Percentiles rank a stretch among this genome's conserved stretches.
Evolutionary conservation across 92 coral and sea anemone species (phyloP).

Genomic region (Ricordea florida): DNA sequence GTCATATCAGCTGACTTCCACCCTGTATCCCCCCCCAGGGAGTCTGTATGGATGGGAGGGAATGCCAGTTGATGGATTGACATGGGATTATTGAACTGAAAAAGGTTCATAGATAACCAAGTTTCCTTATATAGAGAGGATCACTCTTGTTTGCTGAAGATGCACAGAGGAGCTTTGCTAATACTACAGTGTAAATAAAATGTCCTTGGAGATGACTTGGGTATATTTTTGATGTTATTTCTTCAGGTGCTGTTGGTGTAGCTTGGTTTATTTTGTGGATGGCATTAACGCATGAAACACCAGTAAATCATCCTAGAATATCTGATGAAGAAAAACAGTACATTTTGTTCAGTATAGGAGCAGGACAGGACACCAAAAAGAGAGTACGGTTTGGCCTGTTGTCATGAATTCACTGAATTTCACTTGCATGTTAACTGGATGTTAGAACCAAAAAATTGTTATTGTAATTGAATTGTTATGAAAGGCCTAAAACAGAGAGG

Average conservation of each 20-base stretch:
- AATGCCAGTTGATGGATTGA: too few relatives aligned
- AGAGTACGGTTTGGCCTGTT: constrained; percentile 42
- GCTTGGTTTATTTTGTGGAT: constrained; percentile 89
- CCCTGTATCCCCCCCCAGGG: too few relatives aligned
- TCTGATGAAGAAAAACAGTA: constrained; percentile 74
- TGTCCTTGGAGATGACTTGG: too few relatives aligned
- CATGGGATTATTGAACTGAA: too few relatives aligned
- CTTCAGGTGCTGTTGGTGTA: constrained; percentile 73
- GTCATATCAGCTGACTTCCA: too few relatives aligned
- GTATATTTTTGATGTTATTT: neutral
- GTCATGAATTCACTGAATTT: neutral
- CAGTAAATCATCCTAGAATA: constrained; percentile 88
- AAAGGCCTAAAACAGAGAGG: too few relatives aligned
- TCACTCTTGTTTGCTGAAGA: too few relatives aligned
- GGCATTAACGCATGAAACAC: constrained; percentile 62
- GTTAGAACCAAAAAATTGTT: too few relatives aligned
- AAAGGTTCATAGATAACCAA: too few relatives aligned
- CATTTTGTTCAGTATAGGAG: constrained; percentile 64
- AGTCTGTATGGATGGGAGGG: too few relatives aligned
- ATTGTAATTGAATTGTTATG: too few relatives aligned
- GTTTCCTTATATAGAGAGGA: too few relatives aligned
- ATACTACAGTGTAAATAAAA: neutral
- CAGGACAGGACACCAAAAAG: constrained; percentile 34
- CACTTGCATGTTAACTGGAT: neutral
- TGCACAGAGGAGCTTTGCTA: neutral